Percentiles rank a stretch among this genome's conserved stretches.
These are phyloP conservation scores for Sebastolobus altivelis DNA, from an alignment of 2,797 vertebrate genomes.

Conservation along the genomic window DNA sequence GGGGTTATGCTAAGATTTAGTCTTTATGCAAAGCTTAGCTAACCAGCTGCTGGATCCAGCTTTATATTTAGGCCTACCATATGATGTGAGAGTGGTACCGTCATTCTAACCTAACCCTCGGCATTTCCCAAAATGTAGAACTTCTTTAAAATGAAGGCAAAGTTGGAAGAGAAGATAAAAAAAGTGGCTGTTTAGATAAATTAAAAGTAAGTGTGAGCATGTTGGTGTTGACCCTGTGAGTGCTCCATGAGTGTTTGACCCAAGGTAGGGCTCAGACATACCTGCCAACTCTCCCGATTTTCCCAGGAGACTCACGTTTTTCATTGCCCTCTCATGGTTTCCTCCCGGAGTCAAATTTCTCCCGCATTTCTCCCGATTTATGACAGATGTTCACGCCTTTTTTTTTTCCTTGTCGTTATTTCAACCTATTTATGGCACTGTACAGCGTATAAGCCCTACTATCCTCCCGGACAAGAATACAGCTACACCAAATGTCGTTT, in stretches of 20 bases:
- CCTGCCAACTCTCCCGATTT: not conserved
- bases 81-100: not conserved
- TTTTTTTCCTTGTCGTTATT: too few species aligned
- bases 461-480: too few species aligned
- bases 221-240: not conserved
- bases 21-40: not conserved
- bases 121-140: not conserved
- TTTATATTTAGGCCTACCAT: not conserved
- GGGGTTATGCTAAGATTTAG: not conserved
- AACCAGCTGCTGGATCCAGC: not conserved
- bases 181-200: not conserved
- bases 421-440: too few species aligned
- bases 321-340: not conserved
- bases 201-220: conserved; percentile 23
- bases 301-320: not conserved
- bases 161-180: not conserved
- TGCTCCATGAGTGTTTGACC: conserved; percentile 15
- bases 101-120: not conserved
- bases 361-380: not conserved
- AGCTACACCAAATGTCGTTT: too few species aligned
- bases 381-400: not conserved
- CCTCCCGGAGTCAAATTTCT: not conserved
- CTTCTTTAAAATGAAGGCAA: not conserved
- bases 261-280: not conserved
- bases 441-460: too few species aligned